These are phyloP conservation scores for Melanotaenia maccullochi DNA, from an alignment of 2,797 vertebrate genomes.

Conservation along the genomic window DNA sequence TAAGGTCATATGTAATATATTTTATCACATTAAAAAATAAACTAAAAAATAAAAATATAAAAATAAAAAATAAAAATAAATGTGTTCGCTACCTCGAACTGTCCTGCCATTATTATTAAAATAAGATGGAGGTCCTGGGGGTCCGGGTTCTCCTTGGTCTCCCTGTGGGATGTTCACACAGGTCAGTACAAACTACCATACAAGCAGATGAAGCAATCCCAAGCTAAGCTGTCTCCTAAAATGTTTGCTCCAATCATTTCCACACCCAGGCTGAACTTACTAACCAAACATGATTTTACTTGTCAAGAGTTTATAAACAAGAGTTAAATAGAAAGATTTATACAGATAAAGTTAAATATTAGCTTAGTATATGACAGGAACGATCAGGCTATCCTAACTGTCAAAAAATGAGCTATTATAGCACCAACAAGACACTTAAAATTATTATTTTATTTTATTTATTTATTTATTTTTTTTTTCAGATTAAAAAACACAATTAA, in stretches of 20 bases:
- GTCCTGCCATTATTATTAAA: constrained; percentile 32
- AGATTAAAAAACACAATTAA: no score
- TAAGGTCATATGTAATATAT: no score
- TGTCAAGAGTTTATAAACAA: neutral
- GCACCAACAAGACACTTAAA: neutral
- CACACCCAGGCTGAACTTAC: no score
- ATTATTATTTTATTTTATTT: no score
- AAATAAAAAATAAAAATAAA: neutral
- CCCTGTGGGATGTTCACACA: constrained; percentile 79
- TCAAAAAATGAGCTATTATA: neutral
- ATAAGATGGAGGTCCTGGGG: constrained; percentile 81
- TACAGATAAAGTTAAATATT: neutral
- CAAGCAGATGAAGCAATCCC: neutral
- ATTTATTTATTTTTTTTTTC: no score
- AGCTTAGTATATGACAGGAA: neutral
- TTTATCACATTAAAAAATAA: no score
- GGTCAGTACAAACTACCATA: constrained; percentile 3
- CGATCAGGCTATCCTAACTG: neutral
- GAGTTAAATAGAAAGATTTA: neutral
- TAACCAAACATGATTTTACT: neutral
- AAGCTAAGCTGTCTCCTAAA: neutral
- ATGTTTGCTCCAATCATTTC: neutral
- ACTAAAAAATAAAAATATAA: no score
- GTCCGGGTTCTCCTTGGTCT: constrained; percentile 86
- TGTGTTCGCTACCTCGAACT: constrained; percentile 65